phyloP scores from a whole-genome alignment of 2,113 vertebrate species.

The Aphyosemion australe region DNA sequence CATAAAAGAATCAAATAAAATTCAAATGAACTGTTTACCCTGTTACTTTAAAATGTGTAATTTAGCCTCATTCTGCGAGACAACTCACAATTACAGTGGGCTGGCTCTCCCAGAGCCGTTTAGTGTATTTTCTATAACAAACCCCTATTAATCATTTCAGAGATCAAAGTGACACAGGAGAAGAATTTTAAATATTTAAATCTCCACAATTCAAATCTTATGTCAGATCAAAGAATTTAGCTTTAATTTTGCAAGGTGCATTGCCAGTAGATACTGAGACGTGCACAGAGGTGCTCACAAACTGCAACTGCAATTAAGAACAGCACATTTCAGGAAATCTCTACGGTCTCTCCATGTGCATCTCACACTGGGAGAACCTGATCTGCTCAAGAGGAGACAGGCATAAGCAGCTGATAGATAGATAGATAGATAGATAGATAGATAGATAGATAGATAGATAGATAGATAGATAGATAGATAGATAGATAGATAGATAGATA shows the following conservation, averaged over 20 bases:
- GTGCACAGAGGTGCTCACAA: constrained; percentile 75
- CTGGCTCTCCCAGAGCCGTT: constrained; percentile 72
- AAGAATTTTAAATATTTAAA: constrained; percentile 85
- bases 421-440: too few species aligned
- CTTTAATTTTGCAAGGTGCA: constrained; percentile 77
- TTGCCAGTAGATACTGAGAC: constrained; percentile 72
- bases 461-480: too few species aligned
- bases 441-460: too few species aligned
- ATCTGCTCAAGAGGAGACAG: constrained; percentile 49
- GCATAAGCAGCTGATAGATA: too few species aligned
- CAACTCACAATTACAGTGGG: constrained; percentile 78
- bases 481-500: too few species aligned
- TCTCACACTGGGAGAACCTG: constrained; percentile 58
- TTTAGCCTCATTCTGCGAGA: constrained; percentile 75
- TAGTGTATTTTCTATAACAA: constrained; percentile 83
- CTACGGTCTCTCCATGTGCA: constrained; percentile 69
- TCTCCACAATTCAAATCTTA: constrained; percentile 80
- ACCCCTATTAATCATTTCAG: constrained; percentile 78
- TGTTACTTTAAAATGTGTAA: constrained; percentile 79
- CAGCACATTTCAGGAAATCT: constrained; percentile 72
- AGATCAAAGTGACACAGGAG: constrained; percentile 80
- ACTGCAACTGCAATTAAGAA: constrained; percentile 82
- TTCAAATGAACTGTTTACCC: constrained; percentile 81
- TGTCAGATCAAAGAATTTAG: constrained; percentile 81
- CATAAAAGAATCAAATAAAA: constrained; percentile 73